phyloP scores from a whole-genome alignment of 1,140 invertebrate species.

The Lepidurus apus region DNA sequence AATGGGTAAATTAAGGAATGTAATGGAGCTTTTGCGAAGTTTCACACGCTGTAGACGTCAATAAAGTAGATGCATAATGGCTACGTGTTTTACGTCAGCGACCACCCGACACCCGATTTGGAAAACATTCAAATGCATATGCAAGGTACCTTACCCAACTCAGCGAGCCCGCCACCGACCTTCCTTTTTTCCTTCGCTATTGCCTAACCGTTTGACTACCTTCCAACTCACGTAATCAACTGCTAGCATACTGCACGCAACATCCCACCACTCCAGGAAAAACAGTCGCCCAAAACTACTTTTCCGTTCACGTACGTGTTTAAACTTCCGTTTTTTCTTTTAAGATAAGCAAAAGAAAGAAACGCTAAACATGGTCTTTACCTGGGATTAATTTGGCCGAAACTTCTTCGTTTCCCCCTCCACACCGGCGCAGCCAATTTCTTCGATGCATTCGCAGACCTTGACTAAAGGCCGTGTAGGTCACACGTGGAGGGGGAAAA shows the following conservation, averaged over 20 bases:
- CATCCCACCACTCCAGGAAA: background rate
- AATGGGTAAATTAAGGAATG: too few species aligned
- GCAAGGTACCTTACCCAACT: conserved; percentile 14
- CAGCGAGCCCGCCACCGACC: background rate
- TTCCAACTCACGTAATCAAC: conserved; percentile 4
- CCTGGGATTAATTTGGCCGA: background rate
- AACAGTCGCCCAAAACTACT: background rate
- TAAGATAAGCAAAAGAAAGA: too few species aligned
- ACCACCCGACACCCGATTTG: background rate
- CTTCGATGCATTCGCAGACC: conserved; percentile 10
- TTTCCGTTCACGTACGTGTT: too few species aligned
- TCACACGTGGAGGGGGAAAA: background rate
- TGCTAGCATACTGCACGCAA: background rate
- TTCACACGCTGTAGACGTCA: background rate
- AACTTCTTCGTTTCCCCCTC: background rate
- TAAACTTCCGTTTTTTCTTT: too few species aligned
- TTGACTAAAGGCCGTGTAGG: conserved; percentile 17
- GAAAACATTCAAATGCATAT: background rate
- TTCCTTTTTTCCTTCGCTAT: background rate
- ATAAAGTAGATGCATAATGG: conserved; percentile 8
- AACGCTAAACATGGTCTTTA: background rate
- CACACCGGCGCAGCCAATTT: conserved; percentile 2
- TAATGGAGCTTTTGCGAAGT: background rate
- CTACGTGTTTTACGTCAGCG: conserved; percentile 18
- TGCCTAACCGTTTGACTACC: conserved; percentile 13